Base-by-base conservation (phyloP, 2,797 vertebrate genomes). In the Sparidentex hasta region DNA sequence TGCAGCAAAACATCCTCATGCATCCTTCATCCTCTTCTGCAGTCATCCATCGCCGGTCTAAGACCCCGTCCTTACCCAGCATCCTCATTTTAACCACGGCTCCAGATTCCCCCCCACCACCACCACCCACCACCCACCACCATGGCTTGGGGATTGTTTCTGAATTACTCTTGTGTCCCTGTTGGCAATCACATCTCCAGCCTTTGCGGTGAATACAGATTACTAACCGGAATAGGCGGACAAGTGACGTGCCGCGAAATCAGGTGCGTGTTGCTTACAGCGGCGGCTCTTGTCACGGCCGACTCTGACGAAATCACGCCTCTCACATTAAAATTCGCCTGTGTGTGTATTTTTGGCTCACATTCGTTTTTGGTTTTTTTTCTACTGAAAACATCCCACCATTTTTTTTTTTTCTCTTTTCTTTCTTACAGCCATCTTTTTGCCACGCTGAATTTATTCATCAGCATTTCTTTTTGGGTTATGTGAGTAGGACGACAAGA, bases 161-260 rank as follows among this genome's bases (percentile, higher is more conserved):
- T 79, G 78, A 89, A 88, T 85, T 57, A 63, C 76, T 77, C 67
- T 55, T 18, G 21, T 71, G 57, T 72, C 67, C 75, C 23, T 25
- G 61, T 65, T 65, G 68, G 76, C 79, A 56, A 62, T 76, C 73
- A 64, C 38, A 29, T 61, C 63, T 76, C 25, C 57, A 56, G 74
- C 65, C 14, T 65, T 83, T 64, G 64, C 43, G 2, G 46, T 54
- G 68, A 85, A 75, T 76, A 27, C 52, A 83, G 69, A 86, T 87
- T 59, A 58, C 51, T 76, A 65, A 64, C 29, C 50, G 21, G 56
- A 71, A 73, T 33, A 69, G 78, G 85, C 16, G n/a, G 58, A 71
- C 59, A 55, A 58, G 78, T 66, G 74, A 68, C 27, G 38, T 11
- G n/a, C 66, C 51, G 23, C 61, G 7, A 55, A 70, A 77, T 78